Conservation (phyloP, 2,113 vertebrate genomes). For the Cromileptes altivelis region DNA sequence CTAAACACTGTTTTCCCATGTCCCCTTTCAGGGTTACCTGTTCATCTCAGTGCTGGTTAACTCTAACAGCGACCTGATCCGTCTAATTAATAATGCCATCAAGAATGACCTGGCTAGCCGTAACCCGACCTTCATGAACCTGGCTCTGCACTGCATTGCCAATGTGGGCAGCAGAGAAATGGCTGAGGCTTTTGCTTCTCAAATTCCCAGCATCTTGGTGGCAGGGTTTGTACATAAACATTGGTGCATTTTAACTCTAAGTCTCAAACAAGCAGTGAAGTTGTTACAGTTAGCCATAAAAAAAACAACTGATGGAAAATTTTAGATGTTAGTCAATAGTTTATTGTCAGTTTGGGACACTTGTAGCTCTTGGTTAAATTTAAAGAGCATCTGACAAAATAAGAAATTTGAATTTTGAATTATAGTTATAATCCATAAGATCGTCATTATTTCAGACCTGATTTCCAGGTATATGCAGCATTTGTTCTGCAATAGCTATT, state of each 20-base stretch:
- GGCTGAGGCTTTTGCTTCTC: conserved; percentile 91
- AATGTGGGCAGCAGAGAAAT: conserved; percentile 94
- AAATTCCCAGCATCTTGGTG: conserved; percentile 91
- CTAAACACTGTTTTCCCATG: neutral
- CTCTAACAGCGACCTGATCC: conserved; percentile 92
- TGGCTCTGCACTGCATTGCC: conserved; percentile 92
- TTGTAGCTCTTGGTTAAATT: neutral
- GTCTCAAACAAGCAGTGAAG: neutral
- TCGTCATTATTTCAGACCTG: neutral
- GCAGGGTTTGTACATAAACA: conserved; percentile 83
- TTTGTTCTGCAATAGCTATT: neutral
- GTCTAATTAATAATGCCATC: conserved; percentile 92
- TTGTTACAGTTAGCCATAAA: neutral
- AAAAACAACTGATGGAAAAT: neutral
- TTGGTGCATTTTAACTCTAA: neutral
- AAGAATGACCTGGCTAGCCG: conserved; percentile 93
- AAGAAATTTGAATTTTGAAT: neutral
- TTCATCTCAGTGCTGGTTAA: conserved; percentile 94
- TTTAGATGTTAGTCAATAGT: neutral
- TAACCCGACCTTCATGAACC: conserved; percentile 94
- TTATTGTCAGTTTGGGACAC: neutral
- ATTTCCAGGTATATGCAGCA: neutral
- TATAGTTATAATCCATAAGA: neutral
- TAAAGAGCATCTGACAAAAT: neutral
- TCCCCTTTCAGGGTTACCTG: conserved; percentile 87